Evolutionary conservation across 1,140 invertebrate genomes (phyloP).

Genomic region (Dendroctonus valens): DNA sequence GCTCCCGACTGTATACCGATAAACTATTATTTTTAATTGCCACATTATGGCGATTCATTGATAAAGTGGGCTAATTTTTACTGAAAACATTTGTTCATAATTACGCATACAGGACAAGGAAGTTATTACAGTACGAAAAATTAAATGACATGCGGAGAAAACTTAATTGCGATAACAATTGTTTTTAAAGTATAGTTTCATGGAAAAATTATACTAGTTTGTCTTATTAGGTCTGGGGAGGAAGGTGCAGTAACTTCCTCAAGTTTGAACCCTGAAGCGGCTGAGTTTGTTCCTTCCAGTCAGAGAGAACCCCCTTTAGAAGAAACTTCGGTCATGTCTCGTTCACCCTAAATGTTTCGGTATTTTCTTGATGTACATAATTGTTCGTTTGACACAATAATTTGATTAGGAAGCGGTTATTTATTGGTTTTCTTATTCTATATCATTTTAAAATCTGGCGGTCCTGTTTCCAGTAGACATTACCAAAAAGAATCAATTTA

Average conservation of each 20-base stretch:
- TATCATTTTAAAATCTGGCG: slow-evolving; percentile 6
- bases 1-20: too few relatives aligned
- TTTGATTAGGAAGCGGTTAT: slow-evolving; percentile 23
- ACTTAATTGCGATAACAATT: too few relatives aligned
- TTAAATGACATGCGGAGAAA: too few relatives aligned
- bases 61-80: too few relatives aligned
- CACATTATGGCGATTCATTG: too few relatives aligned
- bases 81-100: too few relatives aligned
- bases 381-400: slow-evolving; percentile 24
- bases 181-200: too few relatives aligned
- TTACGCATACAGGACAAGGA: too few relatives aligned
- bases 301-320: slow-evolving; percentile 21
- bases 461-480: too few relatives aligned
- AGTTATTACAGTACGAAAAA: too few relatives aligned
- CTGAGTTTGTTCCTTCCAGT: slow-evolving; percentile 42
- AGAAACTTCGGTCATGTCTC: slow-evolving; percentile 23
- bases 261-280: slow-evolving; percentile 44
- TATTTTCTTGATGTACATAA: slow-evolving; percentile 33
- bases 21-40: too few relatives aligned
- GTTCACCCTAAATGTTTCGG: slow-evolving; percentile 25
- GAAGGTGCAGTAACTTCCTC: slow-evolving; percentile 23
- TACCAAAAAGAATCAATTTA: too few relatives aligned
- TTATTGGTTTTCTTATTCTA: slow-evolving; percentile 14
- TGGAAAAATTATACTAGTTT: neutral
- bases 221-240: neutral